Percentiles rank a stretch among this genome's conserved stretches.
Conservation (phyloP, 2,113 vertebrate genomes). For the Ceyx margarethae region DNA sequence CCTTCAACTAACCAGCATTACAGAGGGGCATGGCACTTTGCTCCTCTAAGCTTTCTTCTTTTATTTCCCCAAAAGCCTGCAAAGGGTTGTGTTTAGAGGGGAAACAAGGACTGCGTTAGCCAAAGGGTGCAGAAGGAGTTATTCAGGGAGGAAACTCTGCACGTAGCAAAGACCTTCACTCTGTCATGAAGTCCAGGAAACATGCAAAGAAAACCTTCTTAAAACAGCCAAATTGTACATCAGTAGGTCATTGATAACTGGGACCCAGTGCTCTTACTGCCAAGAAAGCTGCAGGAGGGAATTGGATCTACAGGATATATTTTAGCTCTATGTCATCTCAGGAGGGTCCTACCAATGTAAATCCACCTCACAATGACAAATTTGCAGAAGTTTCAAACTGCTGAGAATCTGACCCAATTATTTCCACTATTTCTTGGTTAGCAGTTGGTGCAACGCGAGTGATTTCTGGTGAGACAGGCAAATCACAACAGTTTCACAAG, state of each 20-base stretch:
- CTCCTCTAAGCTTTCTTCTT: background rate
- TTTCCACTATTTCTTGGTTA: background rate
- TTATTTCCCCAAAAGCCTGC: background rate
- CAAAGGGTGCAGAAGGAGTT: background rate
- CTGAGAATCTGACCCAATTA: background rate
- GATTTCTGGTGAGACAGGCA: background rate
- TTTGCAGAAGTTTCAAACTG: background rate
- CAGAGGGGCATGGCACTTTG: rapidly evolving
- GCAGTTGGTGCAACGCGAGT: rapidly evolving
- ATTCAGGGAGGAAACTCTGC: background rate
- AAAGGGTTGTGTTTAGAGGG: background rate
- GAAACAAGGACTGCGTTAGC: background rate
- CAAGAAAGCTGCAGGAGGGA: background rate
- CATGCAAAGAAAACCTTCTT: background rate
- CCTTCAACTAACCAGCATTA: background rate
- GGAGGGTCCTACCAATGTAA: background rate
- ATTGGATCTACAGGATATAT: background rate
- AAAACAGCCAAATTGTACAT: background rate
- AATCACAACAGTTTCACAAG: background rate
- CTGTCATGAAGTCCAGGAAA: background rate
- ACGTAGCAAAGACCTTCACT: background rate
- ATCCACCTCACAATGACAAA: background rate
- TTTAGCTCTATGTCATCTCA: background rate
- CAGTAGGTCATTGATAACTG: background rate
- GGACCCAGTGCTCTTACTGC: background rate